These are phyloP conservation scores for Notolabrus celidotus DNA, from an alignment of 2,797 vertebrate species.

Conservation along the genomic window DNA sequence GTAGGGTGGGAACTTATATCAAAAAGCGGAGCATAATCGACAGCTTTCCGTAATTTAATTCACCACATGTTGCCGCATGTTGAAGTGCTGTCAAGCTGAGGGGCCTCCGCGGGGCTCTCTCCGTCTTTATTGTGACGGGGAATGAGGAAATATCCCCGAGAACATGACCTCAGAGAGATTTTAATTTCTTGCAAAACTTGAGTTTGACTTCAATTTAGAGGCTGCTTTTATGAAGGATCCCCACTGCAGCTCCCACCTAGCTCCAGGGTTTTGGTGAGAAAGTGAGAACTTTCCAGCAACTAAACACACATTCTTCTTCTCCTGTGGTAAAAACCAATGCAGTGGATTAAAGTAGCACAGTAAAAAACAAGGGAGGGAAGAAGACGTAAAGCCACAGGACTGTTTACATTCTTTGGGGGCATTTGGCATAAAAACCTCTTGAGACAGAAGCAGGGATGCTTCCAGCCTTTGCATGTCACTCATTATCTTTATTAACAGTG, in stretches of 20 bases:
- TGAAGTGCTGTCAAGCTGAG: constrained; percentile 61
- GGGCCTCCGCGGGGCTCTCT: constrained; percentile 42
- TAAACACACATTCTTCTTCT: constrained; percentile 10
- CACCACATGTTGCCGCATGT: constrained; percentile 66
- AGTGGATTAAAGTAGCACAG: constrained; percentile 40
- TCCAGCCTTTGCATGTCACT: constrained; percentile 35
- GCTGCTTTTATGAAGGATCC: constrained; percentile 34
- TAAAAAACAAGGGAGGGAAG: constrained; percentile 39
- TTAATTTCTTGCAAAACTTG: constrained; percentile 51
- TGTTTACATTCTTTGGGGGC: constrained; percentile 35
- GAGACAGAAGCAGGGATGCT: constrained; percentile 47
- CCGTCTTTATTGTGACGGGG: constrained; percentile 26
- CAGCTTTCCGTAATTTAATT: constrained; percentile 75
- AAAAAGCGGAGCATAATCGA: constrained; percentile 68
- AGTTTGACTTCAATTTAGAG: constrained; percentile 43
- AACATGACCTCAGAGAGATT: constrained; percentile 42
- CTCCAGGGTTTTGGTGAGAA: constrained; percentile 25
- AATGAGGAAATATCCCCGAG: constrained; percentile 30
- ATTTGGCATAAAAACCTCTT: constrained; percentile 32
- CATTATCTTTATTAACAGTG: constrained; percentile 70
- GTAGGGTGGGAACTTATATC: constrained; percentile 48
- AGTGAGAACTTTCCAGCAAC: constrained; percentile 30
- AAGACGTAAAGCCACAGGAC: constrained; percentile 61
- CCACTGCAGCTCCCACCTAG: constrained; percentile 13
- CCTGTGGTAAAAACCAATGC: constrained; percentile 38